These are phyloP conservation scores for Pammene fasciana DNA, from an alignment of 2,888 invertebrate species.

Conservation along the genomic window DNA sequence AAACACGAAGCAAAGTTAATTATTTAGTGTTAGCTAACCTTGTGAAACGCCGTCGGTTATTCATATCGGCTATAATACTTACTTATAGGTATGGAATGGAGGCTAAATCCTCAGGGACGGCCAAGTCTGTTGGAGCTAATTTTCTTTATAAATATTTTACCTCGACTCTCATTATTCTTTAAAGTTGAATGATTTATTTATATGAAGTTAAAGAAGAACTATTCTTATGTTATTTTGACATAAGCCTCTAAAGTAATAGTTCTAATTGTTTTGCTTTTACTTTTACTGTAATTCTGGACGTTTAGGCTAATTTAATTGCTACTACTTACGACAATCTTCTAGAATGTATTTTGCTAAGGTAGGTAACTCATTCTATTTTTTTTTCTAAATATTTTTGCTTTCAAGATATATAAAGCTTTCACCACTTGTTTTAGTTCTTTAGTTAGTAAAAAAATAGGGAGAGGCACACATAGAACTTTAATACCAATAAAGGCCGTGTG, in stretches of 20 bases:
- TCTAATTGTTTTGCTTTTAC: not conserved
- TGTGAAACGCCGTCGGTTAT: conserved; percentile 19
- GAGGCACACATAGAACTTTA: too few relatives aligned
- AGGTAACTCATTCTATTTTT: too few relatives aligned
- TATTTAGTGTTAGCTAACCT: conserved; percentile 31
- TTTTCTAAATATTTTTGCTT: too few relatives aligned
- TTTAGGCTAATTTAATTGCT: not conserved
- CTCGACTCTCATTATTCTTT: conserved; percentile 25
- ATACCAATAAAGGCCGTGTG: too few relatives aligned
- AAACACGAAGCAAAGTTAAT: conserved; percentile 20
- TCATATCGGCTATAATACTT: conserved; percentile 15
- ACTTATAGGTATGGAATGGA: conserved; percentile 19
- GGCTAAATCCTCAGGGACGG: conserved; percentile 31
- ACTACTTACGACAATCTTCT: not conserved
- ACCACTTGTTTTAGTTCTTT: too few relatives aligned
- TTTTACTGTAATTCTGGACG: not conserved
- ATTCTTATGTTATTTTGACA: not conserved
- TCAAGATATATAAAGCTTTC: too few relatives aligned
- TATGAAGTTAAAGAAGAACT: not conserved
- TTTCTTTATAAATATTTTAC: conserved; percentile 39
- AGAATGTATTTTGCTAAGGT: too few relatives aligned
- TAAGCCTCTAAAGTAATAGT: not conserved
- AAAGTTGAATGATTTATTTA: not conserved
- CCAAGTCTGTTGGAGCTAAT: conserved; percentile 38
- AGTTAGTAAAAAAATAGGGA: too few relatives aligned